Conservation (phyloP, 1,140 invertebrate species). For the Metopolophium dirhodum region DNA sequence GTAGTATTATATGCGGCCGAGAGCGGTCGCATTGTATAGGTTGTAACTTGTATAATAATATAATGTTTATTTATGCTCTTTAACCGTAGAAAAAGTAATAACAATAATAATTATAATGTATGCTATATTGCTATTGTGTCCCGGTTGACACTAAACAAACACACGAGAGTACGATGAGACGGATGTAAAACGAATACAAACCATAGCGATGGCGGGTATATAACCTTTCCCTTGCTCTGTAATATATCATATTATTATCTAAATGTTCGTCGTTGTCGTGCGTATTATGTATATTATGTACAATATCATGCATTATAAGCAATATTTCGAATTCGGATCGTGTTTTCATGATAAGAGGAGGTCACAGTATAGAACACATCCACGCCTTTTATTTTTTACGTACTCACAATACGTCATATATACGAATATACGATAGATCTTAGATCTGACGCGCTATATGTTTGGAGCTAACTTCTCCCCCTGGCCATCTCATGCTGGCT, state of each 20-base stretch:
- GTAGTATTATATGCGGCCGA: too few relatives aligned
- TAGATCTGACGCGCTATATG: neutral
- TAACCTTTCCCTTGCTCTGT: neutral
- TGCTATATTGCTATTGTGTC: conserved; percentile 9
- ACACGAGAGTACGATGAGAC: conserved; percentile 1
- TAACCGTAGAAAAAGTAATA: neutral
- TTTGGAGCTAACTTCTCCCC: neutral
- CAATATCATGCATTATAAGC: conserved; percentile 28
- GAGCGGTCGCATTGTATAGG: neutral
- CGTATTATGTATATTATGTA: neutral
- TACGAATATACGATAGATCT: neutral
- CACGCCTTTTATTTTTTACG: neutral
- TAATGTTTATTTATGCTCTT: neutral
- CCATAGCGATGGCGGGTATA: neutral
- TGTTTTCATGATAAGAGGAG: conserved; percentile 4
- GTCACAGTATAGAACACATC: neutral
- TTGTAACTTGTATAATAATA: neutral
- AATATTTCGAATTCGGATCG: conserved; percentile 21
- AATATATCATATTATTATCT: neutral
- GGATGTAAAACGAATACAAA: neutral
- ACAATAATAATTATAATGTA: neutral
- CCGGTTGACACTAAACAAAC: neutral
- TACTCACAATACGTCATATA: neutral
- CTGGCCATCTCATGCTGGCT: neutral
- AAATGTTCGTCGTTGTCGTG: neutral